A percentile compares a stretch with the other conserved stretches of the same genome.
Evolutionary conservation across 2,113 vertebrate species (phyloP).

Genomic region (Mus spicilegus): DNA sequence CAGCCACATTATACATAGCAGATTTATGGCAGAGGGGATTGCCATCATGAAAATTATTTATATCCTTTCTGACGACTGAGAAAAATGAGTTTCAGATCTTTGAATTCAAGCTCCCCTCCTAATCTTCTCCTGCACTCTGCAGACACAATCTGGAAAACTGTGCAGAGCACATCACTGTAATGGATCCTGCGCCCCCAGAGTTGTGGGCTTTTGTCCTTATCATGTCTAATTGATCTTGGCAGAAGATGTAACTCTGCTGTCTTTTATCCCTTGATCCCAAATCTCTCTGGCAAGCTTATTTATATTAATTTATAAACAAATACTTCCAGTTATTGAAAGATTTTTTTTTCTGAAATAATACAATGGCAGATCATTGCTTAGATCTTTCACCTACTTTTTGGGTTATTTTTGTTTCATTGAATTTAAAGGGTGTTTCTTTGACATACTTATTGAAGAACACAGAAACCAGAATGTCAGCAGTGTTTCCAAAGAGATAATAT

Average conservation of each 20-base stretch:
- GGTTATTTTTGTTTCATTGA: background rate
- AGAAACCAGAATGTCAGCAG: background rate
- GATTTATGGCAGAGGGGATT: background rate
- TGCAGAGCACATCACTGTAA: background rate
- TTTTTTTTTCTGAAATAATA: constrained; percentile 3
- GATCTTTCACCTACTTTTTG: background rate
- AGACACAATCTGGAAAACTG: background rate
- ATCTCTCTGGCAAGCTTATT: constrained; percentile 58
- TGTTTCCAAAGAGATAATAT: background rate
- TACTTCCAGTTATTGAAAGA: background rate
- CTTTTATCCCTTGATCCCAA: background rate
- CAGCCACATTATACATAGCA: background rate
- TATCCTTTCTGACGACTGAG: background rate
- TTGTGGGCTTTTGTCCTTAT: constrained; percentile 21
- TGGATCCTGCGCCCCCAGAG: background rate
- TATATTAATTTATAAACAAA: constrained; percentile 54
- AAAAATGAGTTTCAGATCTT: background rate
- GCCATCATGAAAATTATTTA: background rate
- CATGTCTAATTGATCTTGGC: constrained; percentile 50
- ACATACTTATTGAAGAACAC: background rate
- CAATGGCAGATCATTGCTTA: constrained; percentile 25
- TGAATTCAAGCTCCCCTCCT: background rate
- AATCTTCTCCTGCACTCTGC: background rate
- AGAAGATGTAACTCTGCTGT: background rate
- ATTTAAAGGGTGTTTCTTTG: background rate